phyloP scores from a whole-genome alignment of 2,888 invertebrate species.

The Drosophila affinis region DNA sequence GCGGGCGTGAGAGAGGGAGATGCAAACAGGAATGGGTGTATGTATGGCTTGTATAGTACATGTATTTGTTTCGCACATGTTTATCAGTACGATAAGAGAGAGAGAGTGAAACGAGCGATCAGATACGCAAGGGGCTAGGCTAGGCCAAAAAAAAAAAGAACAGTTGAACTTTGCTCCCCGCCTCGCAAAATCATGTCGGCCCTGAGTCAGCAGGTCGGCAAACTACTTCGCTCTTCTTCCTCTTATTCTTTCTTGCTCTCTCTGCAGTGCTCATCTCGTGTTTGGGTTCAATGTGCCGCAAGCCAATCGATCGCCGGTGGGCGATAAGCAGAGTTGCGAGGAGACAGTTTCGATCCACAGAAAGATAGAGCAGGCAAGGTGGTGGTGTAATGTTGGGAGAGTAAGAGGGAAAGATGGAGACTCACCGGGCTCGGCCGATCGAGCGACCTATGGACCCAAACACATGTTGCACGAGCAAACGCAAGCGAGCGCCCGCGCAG shows the following conservation, averaged over 20 bases:
- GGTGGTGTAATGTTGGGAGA: background rate
- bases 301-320: constrained; percentile 12
- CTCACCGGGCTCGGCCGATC: background rate
- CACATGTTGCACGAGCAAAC: constrained; percentile 58
- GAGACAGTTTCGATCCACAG: constrained; percentile 6
- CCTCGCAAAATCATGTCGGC: background rate
- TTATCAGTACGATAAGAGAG: constrained; percentile 14
- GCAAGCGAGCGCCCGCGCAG: constrained; percentile 1
- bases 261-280: constrained; percentile 18
- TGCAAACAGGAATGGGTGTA: background rate
- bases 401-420: background rate
- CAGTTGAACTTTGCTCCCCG: constrained; percentile 13
- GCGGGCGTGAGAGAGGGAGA: background rate
- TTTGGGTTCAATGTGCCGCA: constrained; percentile 40
- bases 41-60: background rate
- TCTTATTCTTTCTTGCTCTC: background rate
- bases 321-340: constrained; percentile 28
- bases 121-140: background rate
- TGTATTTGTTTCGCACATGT: background rate
- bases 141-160: background rate
- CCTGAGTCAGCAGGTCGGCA: constrained; percentile 23
- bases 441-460: constrained; percentile 71
- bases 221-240: background rate
- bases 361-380: background rate
- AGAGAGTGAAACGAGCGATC: background rate